Percentiles rank a stretch among this genome's conserved stretches.
Conservation (phyloP, 1,140 invertebrate species). For the Coenobita brevimanus region DNA sequence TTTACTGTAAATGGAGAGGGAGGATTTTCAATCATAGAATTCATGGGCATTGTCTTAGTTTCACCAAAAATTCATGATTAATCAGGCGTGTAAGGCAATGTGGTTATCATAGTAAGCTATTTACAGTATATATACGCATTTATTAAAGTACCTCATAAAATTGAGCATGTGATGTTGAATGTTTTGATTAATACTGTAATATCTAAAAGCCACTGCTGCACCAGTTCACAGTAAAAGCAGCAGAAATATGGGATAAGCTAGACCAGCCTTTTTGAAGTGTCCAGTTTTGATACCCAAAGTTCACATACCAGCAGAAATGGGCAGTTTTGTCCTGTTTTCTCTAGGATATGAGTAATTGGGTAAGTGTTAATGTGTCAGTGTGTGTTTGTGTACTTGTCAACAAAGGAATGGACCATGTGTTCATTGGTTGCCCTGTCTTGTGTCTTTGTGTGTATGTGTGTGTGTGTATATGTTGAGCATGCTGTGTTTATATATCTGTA, state of each 20-base stretch:
- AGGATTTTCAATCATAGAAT: no score
- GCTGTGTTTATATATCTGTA: background rate
- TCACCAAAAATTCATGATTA: no score
- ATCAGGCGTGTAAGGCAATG: no score
- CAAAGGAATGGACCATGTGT: background rate
- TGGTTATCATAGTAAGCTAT: no score
- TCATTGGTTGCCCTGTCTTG: background rate
- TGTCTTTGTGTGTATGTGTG: no score
- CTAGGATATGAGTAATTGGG: background rate
- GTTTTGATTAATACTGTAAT: background rate
- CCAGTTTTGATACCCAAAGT: conserved; percentile 11
- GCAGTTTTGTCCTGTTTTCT: background rate
- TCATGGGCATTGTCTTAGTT: no score
- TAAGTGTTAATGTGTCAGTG: background rate
- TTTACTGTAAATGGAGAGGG: no score
- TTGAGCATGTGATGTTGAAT: no score
- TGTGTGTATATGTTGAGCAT: background rate
- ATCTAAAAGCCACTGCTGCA: conserved; percentile 55
- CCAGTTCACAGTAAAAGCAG: conserved; percentile 63
- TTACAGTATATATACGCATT: no score
- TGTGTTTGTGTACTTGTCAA: background rate
- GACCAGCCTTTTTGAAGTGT: conserved; percentile 50
- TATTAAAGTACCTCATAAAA: no score
- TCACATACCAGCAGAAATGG: no score
- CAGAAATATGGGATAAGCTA: conserved; percentile 66